Evolutionary conservation across 2,888 invertebrate species (phyloP).

Genomic region (Coecobrya sp.): DNA sequence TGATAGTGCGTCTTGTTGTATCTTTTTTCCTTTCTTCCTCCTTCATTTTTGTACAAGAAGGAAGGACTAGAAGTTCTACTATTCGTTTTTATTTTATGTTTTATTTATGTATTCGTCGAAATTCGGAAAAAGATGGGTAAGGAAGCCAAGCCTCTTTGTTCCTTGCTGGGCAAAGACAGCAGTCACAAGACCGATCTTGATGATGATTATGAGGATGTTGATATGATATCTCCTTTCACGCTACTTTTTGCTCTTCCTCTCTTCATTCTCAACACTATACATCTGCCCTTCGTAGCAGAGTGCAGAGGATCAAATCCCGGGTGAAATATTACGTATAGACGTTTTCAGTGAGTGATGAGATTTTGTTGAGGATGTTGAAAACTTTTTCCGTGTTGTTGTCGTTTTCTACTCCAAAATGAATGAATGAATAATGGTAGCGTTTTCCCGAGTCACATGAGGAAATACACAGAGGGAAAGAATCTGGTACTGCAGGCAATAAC

Average conservation of each 20-base stretch:
- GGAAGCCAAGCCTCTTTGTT: constrained; percentile 64
- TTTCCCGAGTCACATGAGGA: constrained; percentile 47
- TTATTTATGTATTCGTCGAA: constrained; percentile 75
- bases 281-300: constrained; percentile 49
- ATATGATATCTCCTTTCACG: background rate
- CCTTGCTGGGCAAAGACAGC: constrained; percentile 6
- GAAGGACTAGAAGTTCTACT: constrained; percentile 35
- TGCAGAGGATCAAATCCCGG: constrained; percentile 72
- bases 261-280: background rate
- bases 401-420: constrained; percentile 45
- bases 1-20: constrained; percentile 29
- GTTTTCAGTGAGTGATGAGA: constrained; percentile 40
- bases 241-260: constrained; percentile 33
- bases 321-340: constrained; percentile 67
- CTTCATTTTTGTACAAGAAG: constrained; percentile 22
- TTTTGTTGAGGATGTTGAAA: constrained; percentile 49
- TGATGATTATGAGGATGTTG: constrained; percentile 22
- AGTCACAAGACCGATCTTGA: constrained; percentile 40
- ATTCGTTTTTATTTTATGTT: constrained; percentile 54
- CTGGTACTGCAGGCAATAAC: background rate
- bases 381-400: background rate
- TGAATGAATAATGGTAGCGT: constrained; percentile 71
- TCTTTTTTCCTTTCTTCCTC: constrained; percentile 24
- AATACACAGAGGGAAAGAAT: constrained; percentile 21
- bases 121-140: constrained; percentile 68